Evolutionary conservation across 1,140 invertebrate species (phyloP).

Genomic region (Scaptomyza graminum): DNA sequence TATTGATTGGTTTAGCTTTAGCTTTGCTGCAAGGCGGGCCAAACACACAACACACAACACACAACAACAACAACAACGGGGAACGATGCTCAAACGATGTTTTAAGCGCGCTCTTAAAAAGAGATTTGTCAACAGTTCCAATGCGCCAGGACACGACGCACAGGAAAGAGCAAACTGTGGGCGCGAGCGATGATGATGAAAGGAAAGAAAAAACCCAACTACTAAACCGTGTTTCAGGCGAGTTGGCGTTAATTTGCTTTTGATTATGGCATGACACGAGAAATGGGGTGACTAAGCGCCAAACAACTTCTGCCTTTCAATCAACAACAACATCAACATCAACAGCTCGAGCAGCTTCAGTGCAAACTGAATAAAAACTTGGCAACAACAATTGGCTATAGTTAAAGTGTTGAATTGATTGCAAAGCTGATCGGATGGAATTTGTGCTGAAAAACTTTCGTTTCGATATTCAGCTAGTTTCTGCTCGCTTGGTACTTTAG

Average conservation of each 20-base stretch:
- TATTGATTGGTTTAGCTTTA: slow-evolving; percentile 73
- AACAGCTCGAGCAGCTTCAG: not conserved
- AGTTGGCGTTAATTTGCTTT: slow-evolving; percentile 69
- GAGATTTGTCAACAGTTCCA: slow-evolving; percentile 82
- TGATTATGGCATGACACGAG: slow-evolving; percentile 72
- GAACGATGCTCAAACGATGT: slow-evolving; percentile 70
- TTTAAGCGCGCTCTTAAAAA: slow-evolving; percentile 82
- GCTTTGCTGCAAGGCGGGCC: slow-evolving; percentile 26
- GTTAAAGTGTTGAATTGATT: not conserved
- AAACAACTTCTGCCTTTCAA: slow-evolving; percentile 19
- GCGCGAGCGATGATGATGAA: slow-evolving; percentile 27
- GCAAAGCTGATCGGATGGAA: not conserved
- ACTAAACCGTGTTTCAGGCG: slow-evolving; percentile 49
- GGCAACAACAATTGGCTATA: not conserved
- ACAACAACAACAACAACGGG: slow-evolving; percentile 19
- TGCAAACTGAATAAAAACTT: not conserved
- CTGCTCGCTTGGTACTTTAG: too few species aligned
- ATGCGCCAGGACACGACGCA: slow-evolving; percentile 47
- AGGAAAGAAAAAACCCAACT: slow-evolving; percentile 11
- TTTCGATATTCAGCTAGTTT: too few species aligned
- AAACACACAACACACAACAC: slow-evolving; percentile 15
- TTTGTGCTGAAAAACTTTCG: not conserved
- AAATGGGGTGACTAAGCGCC: slow-evolving; percentile 47
- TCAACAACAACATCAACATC: slow-evolving; percentile 1
- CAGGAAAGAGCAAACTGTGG: slow-evolving; percentile 29